phyloP scores from a whole-genome alignment of 37 sponge, comb jelly and placozoan species.

The Crambe crambe region DNA sequence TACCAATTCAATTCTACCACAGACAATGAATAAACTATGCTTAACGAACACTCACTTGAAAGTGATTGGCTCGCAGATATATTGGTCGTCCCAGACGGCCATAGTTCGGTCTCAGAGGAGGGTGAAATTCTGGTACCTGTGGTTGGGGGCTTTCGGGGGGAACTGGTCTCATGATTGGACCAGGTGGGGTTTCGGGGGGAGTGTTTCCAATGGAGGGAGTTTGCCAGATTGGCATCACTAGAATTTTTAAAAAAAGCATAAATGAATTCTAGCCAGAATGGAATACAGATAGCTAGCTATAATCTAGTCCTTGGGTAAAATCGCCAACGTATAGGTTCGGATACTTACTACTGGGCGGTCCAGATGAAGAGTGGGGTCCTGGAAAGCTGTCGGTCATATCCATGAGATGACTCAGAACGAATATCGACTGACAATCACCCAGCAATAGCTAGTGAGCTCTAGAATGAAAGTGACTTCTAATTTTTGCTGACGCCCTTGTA shows the following conservation, averaged over 20 bases:
- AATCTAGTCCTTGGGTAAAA: too few species aligned
- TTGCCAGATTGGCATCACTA: constrained; percentile 25
- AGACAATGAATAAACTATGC: neutral
- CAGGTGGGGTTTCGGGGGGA: constrained; percentile 12
- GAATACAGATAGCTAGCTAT: neutral
- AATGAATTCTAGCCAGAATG: neutral
- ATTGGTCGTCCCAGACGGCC: constrained; percentile 77
- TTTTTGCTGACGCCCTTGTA: too few species aligned
- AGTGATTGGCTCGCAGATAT: constrained; percentile 82
- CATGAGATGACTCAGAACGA: neutral
- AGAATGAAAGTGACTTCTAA: neutral
- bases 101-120: constrained; percentile 75
- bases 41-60: constrained; percentile 49
- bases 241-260: too few species aligned
- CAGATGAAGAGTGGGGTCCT: neutral
- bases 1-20: neutral
- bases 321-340: neutral
- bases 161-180: constrained; percentile 2
- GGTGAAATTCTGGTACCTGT: constrained; percentile 40
- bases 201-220: neutral
- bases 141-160: neutral
- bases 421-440: neutral
- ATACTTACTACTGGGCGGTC: neutral
- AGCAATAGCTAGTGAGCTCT: neutral
- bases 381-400: neutral